These are phyloP conservation scores for Melospiza georgiana DNA, from an alignment of 2,113 vertebrate genomes.

Conservation along the genomic window DNA sequence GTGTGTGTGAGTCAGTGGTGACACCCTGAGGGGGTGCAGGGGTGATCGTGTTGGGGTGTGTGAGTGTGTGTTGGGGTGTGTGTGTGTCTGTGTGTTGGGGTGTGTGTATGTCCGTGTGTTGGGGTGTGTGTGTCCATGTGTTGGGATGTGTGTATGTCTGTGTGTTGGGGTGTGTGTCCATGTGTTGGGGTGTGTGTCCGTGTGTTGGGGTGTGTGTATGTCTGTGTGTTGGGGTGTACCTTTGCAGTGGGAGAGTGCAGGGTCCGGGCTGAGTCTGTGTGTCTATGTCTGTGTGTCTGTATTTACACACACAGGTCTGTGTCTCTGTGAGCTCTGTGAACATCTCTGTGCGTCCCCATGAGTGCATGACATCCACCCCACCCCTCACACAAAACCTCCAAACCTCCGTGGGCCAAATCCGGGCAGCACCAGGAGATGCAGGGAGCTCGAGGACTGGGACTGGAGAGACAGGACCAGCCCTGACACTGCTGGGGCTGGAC, in stretches of 20 bases:
- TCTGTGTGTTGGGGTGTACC: neutral
- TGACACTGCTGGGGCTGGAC: neutral
- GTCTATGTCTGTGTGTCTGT: neutral
- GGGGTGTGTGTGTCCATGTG: neutral
- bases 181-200: neutral
- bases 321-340: neutral
- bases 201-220: neutral
- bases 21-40: neutral
- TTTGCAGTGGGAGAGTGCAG: neutral
- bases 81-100: too few species aligned
- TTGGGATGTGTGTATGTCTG: neutral
- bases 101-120: neutral
- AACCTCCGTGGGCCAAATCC: neutral
- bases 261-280: neutral
- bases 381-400: neutral
- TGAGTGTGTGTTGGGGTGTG: too few species aligned
- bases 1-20: neutral
- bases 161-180: neutral
- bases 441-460: neutral
- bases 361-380: neutral
- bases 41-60: neutral
- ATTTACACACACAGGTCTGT: neutral
- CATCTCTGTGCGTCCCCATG: neutral
- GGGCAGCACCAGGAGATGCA: neutral
- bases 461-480: accelerated